Conservation (phyloP, 2,888 invertebrate species). For the Oligia latruncula region DNA sequence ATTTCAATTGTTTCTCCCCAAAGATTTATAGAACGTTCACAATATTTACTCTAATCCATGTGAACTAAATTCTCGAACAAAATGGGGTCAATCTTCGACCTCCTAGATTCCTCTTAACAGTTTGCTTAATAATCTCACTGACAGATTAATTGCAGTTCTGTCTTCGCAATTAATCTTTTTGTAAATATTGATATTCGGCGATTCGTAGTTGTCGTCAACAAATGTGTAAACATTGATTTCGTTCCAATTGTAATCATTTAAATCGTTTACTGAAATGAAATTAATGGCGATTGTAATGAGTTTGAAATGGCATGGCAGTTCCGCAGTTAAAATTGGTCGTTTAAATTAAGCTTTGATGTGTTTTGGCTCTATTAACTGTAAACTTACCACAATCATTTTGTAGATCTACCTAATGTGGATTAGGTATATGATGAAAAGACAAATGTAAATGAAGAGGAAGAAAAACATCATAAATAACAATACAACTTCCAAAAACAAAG, state of each 20-base stretch:
- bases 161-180: conserved; percentile 40
- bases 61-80: conserved; percentile 48
- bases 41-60: conserved; percentile 48
- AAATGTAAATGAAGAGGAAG: neutral
- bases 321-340: conserved; percentile 8
- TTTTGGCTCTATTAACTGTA: neutral
- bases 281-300: conserved; percentile 1
- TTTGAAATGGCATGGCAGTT: conserved; percentile 27
- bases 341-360: conserved; percentile 24
- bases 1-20: conserved; percentile 13
- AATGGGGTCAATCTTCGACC: conserved; percentile 48
- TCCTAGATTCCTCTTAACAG: conserved; percentile 28
- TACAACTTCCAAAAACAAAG: neutral
- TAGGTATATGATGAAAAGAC: neutral
- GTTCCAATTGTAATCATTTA: conserved; percentile 31
- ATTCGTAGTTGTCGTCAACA: conserved; percentile 23
- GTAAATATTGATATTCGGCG: conserved; percentile 47
- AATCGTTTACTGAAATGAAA: conserved; percentile 13
- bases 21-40: conserved; percentile 43
- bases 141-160: conserved; percentile 49
- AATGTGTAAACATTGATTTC: conserved; percentile 28
- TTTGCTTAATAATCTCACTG: conserved; percentile 40
- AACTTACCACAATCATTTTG: neutral
- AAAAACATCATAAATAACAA: neutral
- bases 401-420: neutral